Evolutionary conservation across 2,797 vertebrate genomes (phyloP), one percentile per base, ranked within the genome.

Genomic region (Amniataba percoides): DNA sequence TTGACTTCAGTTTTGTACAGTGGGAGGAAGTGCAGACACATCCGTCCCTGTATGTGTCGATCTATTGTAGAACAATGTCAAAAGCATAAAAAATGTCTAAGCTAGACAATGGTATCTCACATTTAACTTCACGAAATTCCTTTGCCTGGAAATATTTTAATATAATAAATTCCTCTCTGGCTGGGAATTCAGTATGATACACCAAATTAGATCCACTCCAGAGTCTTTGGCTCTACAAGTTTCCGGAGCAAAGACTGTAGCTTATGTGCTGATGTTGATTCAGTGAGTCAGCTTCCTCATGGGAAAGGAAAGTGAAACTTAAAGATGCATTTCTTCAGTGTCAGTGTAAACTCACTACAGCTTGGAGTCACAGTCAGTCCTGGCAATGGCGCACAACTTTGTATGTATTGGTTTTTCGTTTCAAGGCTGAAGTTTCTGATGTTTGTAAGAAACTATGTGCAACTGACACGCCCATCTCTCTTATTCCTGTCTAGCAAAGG

Each of bases 221-320:
- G 10, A 46, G 11, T 15, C 27, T 21, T 57, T 49, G 3, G 10
- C 8, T 42, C 46, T 19, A 36, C 34, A 36, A 40, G 36, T 31
- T 23, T 23, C 4, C 19, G 18, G 23, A 7, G 31, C 11, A 27
- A 19, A 4, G 4, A 48, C 51, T 43, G 6, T 4, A 48, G 7
- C 23, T 27, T 4, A 2, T 23, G 7, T 53, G 27, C n/a, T 25
- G 10, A 25, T 10, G 11, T 46, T n/a, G 3, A 49, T n/a, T 0
- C 4, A 51, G 5, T 70, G 72, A 70, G 43, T 78, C 78, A 27
- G n/a, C 36, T 14, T 21, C 8, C 21, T 1, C 25, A 5, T 15
- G 2, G 0, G 6, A 77, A 82, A 68, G 39, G 79, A 89, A 91
- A 92, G 64, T 80, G 84, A 91, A 90, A 87, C 76, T 69, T 25